phyloP scores from a whole-genome alignment of 2,113 vertebrate genomes.

The Seriola quinqueradiata region DNA sequence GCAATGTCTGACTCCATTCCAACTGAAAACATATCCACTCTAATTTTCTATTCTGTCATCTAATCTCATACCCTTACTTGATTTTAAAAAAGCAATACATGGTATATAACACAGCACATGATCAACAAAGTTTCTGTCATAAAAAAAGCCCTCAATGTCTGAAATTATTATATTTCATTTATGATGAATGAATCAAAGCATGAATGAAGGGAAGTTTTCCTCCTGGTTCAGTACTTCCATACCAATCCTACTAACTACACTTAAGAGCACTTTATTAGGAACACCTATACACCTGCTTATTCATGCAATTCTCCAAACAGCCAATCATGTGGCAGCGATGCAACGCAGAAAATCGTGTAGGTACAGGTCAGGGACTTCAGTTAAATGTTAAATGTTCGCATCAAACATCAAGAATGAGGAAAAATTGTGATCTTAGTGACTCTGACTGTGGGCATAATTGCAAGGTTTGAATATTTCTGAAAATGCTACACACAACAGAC shows the following conservation, averaged over 20 bases:
- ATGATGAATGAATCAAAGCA: neutral
- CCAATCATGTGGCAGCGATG: neutral
- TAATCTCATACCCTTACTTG: neutral
- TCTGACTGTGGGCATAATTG: neutral
- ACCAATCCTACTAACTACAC: neutral
- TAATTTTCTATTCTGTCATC: neutral
- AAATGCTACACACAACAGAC: no score
- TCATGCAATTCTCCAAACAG: neutral
- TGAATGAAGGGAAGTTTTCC: neutral
- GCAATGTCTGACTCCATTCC: slow-evolving; percentile 2
- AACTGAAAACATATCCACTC: neutral
- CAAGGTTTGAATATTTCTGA: neutral
- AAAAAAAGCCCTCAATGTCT: neutral
- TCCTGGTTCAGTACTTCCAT: neutral
- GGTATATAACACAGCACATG: neutral
- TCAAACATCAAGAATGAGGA: neutral
- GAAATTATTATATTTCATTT: neutral
- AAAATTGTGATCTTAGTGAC: neutral
- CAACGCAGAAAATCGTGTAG: neutral
- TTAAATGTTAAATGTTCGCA: neutral
- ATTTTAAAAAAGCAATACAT: neutral
- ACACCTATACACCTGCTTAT: neutral
- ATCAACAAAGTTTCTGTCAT: neutral
- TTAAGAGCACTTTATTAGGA: neutral
- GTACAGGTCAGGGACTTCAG: neutral